Evolutionary conservation across 1,140 invertebrate genomes (phyloP).

Genomic region (Brachionus rotundiformis): DNA sequence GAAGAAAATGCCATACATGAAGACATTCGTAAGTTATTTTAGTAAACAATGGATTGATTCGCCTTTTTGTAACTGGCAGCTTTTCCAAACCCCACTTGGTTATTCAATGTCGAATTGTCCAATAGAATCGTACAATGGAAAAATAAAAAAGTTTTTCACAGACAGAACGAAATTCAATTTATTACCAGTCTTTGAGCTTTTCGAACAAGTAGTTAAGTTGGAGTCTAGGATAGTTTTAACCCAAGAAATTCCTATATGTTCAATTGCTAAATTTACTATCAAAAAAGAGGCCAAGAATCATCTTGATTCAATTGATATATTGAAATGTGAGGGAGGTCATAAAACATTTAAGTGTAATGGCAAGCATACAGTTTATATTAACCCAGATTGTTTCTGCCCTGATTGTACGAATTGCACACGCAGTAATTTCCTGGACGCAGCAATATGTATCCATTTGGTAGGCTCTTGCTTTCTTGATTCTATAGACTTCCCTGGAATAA

Average conservation of each 20-base stretch:
- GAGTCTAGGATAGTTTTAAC: neutral
- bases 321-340: neutral
- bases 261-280: neutral
- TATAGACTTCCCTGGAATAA: neutral
- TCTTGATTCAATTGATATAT: neutral
- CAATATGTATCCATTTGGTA: constrained; percentile 21
- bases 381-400: neutral
- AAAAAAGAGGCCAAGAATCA: neutral
- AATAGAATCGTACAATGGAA: neutral
- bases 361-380: constrained; percentile 15
- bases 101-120: neutral
- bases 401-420: constrained; percentile 5
- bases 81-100: no score
- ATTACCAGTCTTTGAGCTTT: neutral
- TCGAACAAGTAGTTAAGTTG: neutral
- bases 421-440: neutral
- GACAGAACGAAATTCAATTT: neutral
- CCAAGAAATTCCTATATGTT: neutral
- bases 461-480: neutral
- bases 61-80: constrained; percentile 7
- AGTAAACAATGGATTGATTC: neutral
- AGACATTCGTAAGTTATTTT: neutral
- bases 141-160: neutral
- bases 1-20: neutral
- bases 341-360: neutral